Conservation (phyloP, 2,888 invertebrate genomes). For the Trissonchulus latispiculum region DNA sequence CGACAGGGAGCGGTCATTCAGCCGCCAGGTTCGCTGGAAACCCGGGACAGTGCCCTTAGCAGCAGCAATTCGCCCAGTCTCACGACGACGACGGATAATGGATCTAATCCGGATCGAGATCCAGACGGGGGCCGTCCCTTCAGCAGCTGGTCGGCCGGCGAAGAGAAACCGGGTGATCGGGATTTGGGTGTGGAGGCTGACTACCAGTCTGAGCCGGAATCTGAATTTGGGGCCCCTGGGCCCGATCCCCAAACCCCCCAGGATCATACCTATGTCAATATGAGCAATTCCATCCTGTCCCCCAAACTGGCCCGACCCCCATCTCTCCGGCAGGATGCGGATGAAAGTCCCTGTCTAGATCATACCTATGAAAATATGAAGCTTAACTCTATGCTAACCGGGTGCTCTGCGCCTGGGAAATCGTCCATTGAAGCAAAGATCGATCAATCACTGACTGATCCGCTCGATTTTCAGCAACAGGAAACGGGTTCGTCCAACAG, state of each 20-base stretch:
- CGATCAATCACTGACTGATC: no score
- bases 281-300: neutral
- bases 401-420: no score
- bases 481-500: no score
- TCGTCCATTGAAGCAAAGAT: no score
- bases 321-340: no score
- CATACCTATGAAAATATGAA: conserved; percentile 21
- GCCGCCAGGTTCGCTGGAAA: no score
- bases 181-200: neutral
- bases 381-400: no score
- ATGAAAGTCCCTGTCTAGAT: neutral
- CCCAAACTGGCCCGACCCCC: neutral
- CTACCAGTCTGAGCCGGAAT: no score
- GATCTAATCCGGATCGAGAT: no score
- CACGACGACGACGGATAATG: neutral
- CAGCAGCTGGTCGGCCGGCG: conserved; percentile 24
- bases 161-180: conserved; percentile 7
- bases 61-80: conserved; percentile 28
- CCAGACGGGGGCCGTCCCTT: conserved; percentile 12
- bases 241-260: neutral
- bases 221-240: neutral
- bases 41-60: conserved; percentile 27
- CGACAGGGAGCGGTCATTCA: no score
- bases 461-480: no score
- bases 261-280: conserved; percentile 18